Base-by-base conservation (phyloP, 2,888 invertebrate genomes). In the Drosophila peninsularis region DNA sequence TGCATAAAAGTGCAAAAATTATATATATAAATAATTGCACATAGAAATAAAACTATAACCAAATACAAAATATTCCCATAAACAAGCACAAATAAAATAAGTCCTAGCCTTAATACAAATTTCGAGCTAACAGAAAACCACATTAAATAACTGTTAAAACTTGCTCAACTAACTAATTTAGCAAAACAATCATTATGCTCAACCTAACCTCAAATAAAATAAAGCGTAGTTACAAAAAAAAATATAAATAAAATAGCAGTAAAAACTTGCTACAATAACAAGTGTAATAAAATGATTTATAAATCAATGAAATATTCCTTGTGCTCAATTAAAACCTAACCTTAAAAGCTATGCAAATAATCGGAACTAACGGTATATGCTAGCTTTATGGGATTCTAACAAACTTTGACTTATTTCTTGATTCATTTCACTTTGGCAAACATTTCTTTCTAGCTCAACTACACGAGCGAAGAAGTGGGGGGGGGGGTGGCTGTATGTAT, bases 401-500 rank as follows among this genome's bases (percentile, higher is more conserved):
- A 24, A n/a, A 45, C 10, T 10, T 30, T 30, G n/a, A 27, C 30
- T 32, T 32, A 32, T 47, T 30, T 47, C 30, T 19, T 47, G 47
- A 32, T 32, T 47, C 45, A 17, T 30, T 30, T 47, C 27, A 32
- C 17, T 32, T 47, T 47, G 47, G 47, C 47, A 47, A 47, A 47
- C 47, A 13, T 32, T 30, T 30, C 30, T 19, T 32, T 32, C 30
- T 13, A 13, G 47, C 30, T 47, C 30, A 47, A 17, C 30, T 47
- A n/a, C 45, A 47, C 30, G 45, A 30, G 27, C 9, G 5, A 9
- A n/a, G 27, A 7, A 44, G 44, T 13, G 6, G 19, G 21, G 19
- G 9, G 21, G 13, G 30, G 17, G 47, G 11, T 0, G 9, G 19
- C 5, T 42, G 13, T 41, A 41, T 41, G 13, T 27, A 3, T 37